Evolutionary conservation across 2,797 vertebrate genomes (phyloP), one percentile per base, ranked within the genome.

Genomic region (Pipistrellus nathusii): DNA sequence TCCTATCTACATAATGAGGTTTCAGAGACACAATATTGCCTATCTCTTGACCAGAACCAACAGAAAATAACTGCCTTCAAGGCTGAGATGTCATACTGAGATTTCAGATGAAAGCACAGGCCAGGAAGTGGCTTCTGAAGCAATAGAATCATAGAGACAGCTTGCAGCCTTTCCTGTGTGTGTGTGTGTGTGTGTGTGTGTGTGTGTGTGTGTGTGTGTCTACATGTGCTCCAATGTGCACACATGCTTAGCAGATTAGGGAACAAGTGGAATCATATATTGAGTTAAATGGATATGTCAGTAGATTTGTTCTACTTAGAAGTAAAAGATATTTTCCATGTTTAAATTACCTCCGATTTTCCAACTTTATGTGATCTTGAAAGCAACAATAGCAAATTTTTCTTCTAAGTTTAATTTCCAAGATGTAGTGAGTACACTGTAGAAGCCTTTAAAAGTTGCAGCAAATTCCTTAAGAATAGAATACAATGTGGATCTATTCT

Each of bases 61-160:
- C 91, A 96, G 96, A 97, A 97, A 96, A 95, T 96, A 96, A 96
- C 94, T 95, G 93, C 59, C 95, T 95, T 62, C 62, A 73, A 71
- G 88, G 48, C 46, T 17, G 15, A 96, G 94, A 95, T 95, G 85
- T 83, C 94, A 95, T 68, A 95, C 92, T 17, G 78, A 95, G 94
- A 97, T 96, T 97, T 97, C 92, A 97, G 94, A 96, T 95, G 91
- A 96, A 95, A 97, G 89, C 53, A 17, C 59, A 94, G 90, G 73
- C 66, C 91, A 96, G 96, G 90, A 96, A 96, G 94, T 96, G 91
- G 93, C 64, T 93, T 96, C 69, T 96, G 90, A 95, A 96, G 94
- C 94, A 96, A 96, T 77, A 93, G 82, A 95, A 80, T 53, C 73
- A 48, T 55, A 69, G 78, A 96, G 92, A 76, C 57, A 96, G 91